These are phyloP conservation scores for Tethya wilhelma DNA, from an alignment of 37 sponge, comb jelly and placozoan species.

Conservation along the genomic window DNA sequence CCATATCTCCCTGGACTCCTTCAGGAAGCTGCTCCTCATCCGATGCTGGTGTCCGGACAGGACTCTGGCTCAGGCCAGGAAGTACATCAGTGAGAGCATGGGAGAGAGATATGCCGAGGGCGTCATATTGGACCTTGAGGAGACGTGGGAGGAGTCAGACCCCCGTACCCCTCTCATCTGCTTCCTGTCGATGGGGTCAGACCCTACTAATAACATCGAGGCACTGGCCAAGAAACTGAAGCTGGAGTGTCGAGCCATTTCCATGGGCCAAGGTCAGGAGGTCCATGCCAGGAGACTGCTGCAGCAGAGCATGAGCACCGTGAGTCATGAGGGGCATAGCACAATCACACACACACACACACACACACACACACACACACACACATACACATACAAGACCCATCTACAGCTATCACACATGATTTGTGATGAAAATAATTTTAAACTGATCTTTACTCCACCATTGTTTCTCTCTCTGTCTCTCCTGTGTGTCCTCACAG, in stretches of 20 bases:
- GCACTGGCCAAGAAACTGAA: constrained; percentile 94
- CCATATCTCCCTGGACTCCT: constrained; percentile 88
- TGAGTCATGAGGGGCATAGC: constrained; percentile 16
- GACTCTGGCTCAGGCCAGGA: constrained; percentile 94
- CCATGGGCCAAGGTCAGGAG: constrained; percentile 99
- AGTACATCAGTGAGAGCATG: constrained; percentile 92
- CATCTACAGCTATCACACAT: no score
- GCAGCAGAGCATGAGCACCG: constrained; percentile 81
- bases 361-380: background rate
- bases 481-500: constrained; percentile 26
- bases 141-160: constrained; percentile 88
- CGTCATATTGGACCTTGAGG: constrained; percentile 94
- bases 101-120: constrained; percentile 94
- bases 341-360: background rate
- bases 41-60: constrained; percentile 99
- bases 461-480: no score
- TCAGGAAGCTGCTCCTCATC: constrained; percentile 87
- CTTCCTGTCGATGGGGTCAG: constrained; percentile 98
- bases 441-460: no score
- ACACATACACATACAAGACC: background rate
- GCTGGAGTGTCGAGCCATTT: constrained; percentile 86
- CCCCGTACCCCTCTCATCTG: constrained; percentile 90
- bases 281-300: constrained; percentile 94
- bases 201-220: constrained; percentile 94
- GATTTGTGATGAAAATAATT: no score